These are phyloP conservation scores for Drosophila orosa DNA, from an alignment of 1,140 invertebrate species.

Conservation along the genomic window DNA sequence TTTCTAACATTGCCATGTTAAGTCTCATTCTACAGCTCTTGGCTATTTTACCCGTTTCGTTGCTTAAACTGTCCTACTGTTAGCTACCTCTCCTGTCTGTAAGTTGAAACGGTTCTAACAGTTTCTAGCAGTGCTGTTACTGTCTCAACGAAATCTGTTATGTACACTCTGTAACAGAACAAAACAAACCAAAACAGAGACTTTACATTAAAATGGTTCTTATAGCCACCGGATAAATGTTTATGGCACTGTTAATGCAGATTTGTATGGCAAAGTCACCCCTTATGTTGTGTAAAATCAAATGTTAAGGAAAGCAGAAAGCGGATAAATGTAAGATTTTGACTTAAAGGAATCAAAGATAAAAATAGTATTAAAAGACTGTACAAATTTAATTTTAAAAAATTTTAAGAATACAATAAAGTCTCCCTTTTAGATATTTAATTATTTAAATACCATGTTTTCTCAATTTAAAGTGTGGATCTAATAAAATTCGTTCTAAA, in stretches of 20 bases:
- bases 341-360: too few species aligned
- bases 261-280: conserved; percentile 3
- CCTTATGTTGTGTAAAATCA: conserved; percentile 6
- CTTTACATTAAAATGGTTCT: not conserved
- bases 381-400: too few species aligned
- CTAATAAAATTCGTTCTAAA: too few species aligned
- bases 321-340: conserved; percentile 3
- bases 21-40: too few species aligned
- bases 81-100: conserved; percentile 15
- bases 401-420: too few species aligned
- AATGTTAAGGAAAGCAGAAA: not conserved
- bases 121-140: not conserved
- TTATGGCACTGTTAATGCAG: conserved; percentile 26
- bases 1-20: too few species aligned
- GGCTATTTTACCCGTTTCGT: conserved; percentile 52
- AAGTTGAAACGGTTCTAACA: not conserved
- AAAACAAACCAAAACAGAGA: not conserved
- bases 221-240: conserved; percentile 17
- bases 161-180: conserved; percentile 2
- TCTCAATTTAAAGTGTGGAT: too few species aligned
- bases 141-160: not conserved
- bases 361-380: too few species aligned
- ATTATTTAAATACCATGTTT: too few species aligned
- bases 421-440: too few species aligned
- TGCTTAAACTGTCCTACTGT: conserved; percentile 46